Percentiles rank a stretch among this genome's conserved stretches.
Evolutionary conservation across 2,888 invertebrate genomes (phyloP).

Genomic region (Chloroclysta siterata): DNA sequence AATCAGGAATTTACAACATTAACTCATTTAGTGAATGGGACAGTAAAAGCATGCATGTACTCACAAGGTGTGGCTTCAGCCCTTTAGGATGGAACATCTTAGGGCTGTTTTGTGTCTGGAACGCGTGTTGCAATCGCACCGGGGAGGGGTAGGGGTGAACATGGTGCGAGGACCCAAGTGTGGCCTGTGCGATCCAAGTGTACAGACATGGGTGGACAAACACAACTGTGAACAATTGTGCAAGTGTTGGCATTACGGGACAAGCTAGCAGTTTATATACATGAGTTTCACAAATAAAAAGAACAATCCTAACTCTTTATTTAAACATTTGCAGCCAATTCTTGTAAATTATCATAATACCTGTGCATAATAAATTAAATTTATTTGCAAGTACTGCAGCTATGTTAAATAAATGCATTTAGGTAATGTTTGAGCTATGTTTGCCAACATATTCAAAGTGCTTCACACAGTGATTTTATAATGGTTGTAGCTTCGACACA

Average conservation of each 20-base stretch:
- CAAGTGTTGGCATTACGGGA: slow-evolving; percentile 39
- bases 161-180: slow-evolving; percentile 89
- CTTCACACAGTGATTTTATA: slow-evolving; percentile 17
- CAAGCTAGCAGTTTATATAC: slow-evolving; percentile 7
- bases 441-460: slow-evolving; percentile 13
- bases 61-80: slow-evolving; percentile 84
- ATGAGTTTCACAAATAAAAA: not conserved
- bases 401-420: too few relatives aligned
- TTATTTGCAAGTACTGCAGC: too few relatives aligned
- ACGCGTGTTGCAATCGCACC: slow-evolving; percentile 86
- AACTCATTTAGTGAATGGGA: not conserved
- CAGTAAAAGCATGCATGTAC: slow-evolving; percentile 49
- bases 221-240: slow-evolving; percentile 73
- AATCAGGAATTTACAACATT: not conserved
- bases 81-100: slow-evolving; percentile 87
- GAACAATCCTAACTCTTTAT: too few relatives aligned
- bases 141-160: slow-evolving; percentile 89
- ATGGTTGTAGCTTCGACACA: slow-evolving; percentile 13
- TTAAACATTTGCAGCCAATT: too few relatives aligned
- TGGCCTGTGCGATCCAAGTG: slow-evolving; percentile 74
- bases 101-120: slow-evolving; percentile 83
- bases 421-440: not conserved
- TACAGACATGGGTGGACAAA: slow-evolving; percentile 81
- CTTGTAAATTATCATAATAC: too few relatives aligned
- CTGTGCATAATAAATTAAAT: too few relatives aligned